Base-by-base conservation (phyloP, 2,797 vertebrate genomes). In the Brachyrhaphis roseni region DNA sequence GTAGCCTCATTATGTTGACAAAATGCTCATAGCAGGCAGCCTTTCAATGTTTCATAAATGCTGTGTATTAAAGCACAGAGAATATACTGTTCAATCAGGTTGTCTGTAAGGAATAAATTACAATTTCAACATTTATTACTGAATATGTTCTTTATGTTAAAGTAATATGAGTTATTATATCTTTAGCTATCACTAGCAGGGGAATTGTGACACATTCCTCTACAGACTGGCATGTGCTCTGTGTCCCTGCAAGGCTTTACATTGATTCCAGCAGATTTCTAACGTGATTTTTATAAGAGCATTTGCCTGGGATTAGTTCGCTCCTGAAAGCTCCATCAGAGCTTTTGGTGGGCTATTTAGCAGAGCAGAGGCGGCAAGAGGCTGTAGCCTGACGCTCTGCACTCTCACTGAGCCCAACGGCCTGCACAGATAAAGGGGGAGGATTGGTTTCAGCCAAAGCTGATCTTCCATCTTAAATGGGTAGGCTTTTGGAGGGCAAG, bases 261-360 rank as follows among this genome's bases (percentile, higher is more conserved):
- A 93, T 90, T 93, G 92, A 95, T 93, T 95, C 92, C 89, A 94
- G 82, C 90, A 92, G 93, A 94, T 95, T 93, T 95, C 90, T 89
- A 94, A 93, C 94, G 93, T 94, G 94, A 94, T 95, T 95, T 95
- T 94, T 90, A 88, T 94, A 94, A 96, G 95, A 95, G 95, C 93
- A 94, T 96, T 96, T 95, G 92, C 87, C 79, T 18, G 28, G 92
- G 94, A 96, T 96, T 95, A 95, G 90, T 94, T 91, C 87, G 78
- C 90, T 90, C 90, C 90, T 94, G 94, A 93, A 95, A 95, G 93
- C 94, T 92, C 89, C 82, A 93, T 90, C 85, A 91, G 87, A 93
- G 93, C 90, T 92, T 94, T 91, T 80, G 89, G 86, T 90, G 81
- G 88, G 94, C 93, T 94, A 93, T 94, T 95, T 95, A 95, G 90